phyloP scores from a whole-genome alignment of 2,797 vertebrate genomes.

The Tokudaia muenninki region DNA sequence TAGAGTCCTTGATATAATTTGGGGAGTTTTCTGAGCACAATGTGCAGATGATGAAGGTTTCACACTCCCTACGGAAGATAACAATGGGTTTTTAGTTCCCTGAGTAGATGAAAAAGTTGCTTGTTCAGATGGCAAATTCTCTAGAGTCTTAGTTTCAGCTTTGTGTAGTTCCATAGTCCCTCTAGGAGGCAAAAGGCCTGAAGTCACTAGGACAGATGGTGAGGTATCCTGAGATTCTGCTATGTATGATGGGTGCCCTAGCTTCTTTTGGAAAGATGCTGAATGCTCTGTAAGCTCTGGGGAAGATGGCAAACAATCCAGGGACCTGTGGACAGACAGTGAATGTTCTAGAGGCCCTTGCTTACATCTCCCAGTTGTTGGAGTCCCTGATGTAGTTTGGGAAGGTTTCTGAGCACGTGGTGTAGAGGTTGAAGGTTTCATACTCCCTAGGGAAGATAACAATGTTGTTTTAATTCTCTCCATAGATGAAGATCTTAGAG shows the following conservation, averaged over 20 bases:
- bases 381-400: background rate
- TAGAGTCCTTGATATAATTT: no score
- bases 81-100: background rate
- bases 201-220: background rate
- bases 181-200: background rate
- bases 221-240: background rate
- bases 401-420: background rate
- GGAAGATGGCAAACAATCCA: background rate
- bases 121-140: background rate
- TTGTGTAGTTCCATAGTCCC: background rate
- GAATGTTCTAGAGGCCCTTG: background rate
- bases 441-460: background rate
- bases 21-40: no score
- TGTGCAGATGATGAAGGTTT: background rate
- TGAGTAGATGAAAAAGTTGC: background rate
- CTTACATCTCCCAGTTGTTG: rapidly evolving
- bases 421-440: background rate
- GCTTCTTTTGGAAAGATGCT: background rate
- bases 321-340: background rate
- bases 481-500: background rate
- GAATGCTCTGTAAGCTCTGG: background rate
- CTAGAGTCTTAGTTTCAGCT: no score
- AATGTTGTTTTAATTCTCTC: background rate
- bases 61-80: background rate
- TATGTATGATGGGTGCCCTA: background rate